These are phyloP conservation scores for Seira ritae DNA, from an alignment of 2,888 invertebrate species.

Conservation along the genomic window DNA sequence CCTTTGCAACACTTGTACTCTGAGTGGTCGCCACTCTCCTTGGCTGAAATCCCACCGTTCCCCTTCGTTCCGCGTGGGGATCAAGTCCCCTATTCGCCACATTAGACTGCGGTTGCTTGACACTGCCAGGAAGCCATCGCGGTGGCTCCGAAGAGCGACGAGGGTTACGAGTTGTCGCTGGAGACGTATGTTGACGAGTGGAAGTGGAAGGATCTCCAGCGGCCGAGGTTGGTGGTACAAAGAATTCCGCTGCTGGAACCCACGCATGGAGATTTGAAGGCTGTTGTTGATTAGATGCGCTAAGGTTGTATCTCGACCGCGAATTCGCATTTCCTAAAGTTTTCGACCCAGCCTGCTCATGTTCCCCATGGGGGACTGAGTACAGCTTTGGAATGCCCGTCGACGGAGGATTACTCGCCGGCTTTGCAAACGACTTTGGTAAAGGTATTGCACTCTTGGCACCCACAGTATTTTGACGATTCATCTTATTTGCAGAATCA, in stretches of 20 bases:
- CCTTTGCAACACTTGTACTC: neutral
- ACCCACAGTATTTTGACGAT: constrained; percentile 40
- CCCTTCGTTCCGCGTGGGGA: constrained; percentile 8
- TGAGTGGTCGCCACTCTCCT: neutral
- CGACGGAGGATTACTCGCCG: neutral
- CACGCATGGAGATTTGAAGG: constrained; percentile 44
- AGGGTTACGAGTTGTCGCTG: constrained; percentile 1
- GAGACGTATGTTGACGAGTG: constrained; percentile 13
- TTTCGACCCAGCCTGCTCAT: neutral
- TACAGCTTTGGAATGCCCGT: constrained; percentile 58
- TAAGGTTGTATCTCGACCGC: constrained; percentile 1
- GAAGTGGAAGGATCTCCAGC: neutral
- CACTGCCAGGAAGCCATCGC: neutral
- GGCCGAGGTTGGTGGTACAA: constrained; percentile 1
- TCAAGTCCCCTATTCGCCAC: constrained; percentile 8
- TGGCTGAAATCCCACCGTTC: constrained; percentile 32
- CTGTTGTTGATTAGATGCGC: constrained; percentile 18
- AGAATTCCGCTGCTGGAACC: constrained; percentile 52
- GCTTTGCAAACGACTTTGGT: constrained; percentile 28
- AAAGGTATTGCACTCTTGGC: constrained; percentile 32
- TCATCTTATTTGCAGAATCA: constrained; percentile 33
- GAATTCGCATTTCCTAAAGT: constrained; percentile 7
- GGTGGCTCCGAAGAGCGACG: constrained; percentile 46
- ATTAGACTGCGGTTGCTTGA: neutral
- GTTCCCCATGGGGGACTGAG: constrained; percentile 32